Evolutionary conservation across 2,888 invertebrate species (phyloP), one percentile per base, ranked within the genome.

Genomic region (Dysmachus trigonus): DNA sequence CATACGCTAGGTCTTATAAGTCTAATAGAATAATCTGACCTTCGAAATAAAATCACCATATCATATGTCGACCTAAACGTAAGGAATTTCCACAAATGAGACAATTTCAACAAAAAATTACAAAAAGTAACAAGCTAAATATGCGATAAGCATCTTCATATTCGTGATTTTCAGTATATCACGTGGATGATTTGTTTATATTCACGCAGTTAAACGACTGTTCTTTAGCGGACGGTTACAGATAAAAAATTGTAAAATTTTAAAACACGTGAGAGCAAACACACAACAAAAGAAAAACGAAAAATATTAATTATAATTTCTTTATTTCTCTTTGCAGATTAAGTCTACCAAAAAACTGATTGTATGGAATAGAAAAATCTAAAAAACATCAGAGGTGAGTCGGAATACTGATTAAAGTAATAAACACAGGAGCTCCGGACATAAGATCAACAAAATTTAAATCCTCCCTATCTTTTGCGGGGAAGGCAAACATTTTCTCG

Each of bases 311-410:
- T 27, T 62, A 22, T 62, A 62, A 62, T 62, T 62, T 27, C 62
- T 22, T 62, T 62, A 62, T 62, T 27, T 62, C 62, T 62, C 13
- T 62, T 41, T 62, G 8, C 62, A 62, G 62, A 62, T 62, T 62
- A 62, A 62, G 62, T 22, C 62, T 62, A 62, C 38, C 41, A 77
- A 77, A 41, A 77, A 77, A 18, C 47, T 13, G 77, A 77, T 41
- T 77, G 47, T 41, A 77, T 77, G 77, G 77, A 77, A 77, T 77
- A 77, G 47, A 77, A 27, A 8, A 41, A 77, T 15, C 27, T 41
- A 77, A 31, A 41, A 41, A 47, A 47, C 22, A 15, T 27, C 47
- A 47, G 47, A 77, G 77, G 77, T 77, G 47, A 77, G 77, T 77
- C 51, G 38, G 7, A 77, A 77, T 77, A 47, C 27, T 62, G 27